Conservation (phyloP, 2,888 invertebrate genomes). For the Callyntrura guangdongensis region DNA sequence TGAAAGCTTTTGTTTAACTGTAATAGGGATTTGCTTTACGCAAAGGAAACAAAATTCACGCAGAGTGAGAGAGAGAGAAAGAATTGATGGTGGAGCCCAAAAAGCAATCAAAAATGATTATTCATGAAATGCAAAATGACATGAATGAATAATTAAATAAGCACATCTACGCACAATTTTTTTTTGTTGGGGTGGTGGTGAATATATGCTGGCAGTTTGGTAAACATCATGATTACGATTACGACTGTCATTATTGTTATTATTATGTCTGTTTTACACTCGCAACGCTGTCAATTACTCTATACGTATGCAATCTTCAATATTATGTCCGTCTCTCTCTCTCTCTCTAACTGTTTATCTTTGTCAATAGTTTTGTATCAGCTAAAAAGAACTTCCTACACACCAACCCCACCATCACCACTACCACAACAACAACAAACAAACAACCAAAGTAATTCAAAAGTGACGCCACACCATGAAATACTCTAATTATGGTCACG, state of each 20-base stretch:
- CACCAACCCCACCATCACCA: neutral
- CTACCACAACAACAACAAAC: no score
- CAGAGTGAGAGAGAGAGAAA: no score
- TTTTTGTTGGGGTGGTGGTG: no score
- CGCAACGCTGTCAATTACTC: neutral
- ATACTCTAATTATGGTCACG: neutral
- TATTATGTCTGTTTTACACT: constrained; percentile 8
- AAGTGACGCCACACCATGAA: neutral
- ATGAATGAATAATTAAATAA: constrained; percentile 60
- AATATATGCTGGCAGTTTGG: neutral
- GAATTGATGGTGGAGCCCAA: neutral
- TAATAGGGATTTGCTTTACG: neutral
- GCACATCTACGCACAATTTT: neutral
- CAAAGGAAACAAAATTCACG: neutral
- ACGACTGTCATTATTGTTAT: neutral
- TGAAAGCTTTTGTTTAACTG: neutral
- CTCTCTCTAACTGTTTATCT: no score
- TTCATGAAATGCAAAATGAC: constrained; percentile 64
- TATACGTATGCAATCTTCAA: no score
- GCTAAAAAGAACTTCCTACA: constrained; percentile 48
- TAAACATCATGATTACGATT: neutral
- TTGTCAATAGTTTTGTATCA: neutral
- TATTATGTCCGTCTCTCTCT: neutral
- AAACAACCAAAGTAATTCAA: neutral
- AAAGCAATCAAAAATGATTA: constrained; percentile 64